Conservation (phyloP, 2,797 vertebrate genomes). For the Neomorphus geoffroyi region DNA sequence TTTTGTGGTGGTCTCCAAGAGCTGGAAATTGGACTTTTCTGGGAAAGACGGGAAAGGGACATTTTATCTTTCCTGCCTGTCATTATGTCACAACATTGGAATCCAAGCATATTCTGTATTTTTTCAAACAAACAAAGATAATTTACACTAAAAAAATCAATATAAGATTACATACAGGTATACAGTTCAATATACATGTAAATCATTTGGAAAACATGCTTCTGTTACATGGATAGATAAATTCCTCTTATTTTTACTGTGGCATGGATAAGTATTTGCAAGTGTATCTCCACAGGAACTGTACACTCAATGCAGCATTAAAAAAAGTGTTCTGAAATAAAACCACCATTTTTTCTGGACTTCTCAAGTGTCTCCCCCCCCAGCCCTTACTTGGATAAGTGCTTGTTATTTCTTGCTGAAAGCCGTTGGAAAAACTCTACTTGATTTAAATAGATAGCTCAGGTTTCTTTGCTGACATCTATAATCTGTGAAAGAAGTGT, state of each 20-base stretch:
- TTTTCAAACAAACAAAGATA: not conserved
- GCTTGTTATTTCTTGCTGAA: not conserved
- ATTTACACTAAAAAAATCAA: not conserved
- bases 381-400: accelerated
- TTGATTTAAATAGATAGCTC: not conserved
- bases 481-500: not conserved
- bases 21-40: not conserved
- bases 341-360: not conserved
- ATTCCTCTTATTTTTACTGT: not conserved
- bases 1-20: not conserved
- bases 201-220: not conserved
- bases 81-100: not conserved
- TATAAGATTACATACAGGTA: not conserved
- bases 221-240: not conserved
- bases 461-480: not conserved
- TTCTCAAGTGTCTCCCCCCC: not conserved
- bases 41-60: not conserved
- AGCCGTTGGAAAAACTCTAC: not conserved
- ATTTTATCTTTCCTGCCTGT: not conserved
- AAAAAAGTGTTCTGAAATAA: not conserved
- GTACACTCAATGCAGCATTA: not conserved
- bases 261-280: not conserved
- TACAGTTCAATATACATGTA: not conserved
- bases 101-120: not conserved
- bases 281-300: not conserved